Conservation (phyloP, 2,113 vertebrate species). For the Polypterus bichir region DNA sequence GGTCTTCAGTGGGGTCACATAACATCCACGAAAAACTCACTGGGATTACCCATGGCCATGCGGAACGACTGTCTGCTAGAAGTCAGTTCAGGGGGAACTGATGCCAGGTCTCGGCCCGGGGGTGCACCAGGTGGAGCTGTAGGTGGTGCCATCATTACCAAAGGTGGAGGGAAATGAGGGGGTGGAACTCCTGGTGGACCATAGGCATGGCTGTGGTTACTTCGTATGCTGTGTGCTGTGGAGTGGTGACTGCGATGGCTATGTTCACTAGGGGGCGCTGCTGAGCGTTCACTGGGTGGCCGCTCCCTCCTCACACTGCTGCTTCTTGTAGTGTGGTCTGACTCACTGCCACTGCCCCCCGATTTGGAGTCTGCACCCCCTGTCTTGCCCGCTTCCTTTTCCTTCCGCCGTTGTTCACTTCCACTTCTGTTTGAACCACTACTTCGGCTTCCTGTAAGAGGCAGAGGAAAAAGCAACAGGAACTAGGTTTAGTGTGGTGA, state of each 20-base stretch:
- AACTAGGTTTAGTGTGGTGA: too few relatives aligned
- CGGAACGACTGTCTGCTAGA: constrained; percentile 88
- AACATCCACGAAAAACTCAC: constrained; percentile 94
- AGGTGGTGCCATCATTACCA: constrained; percentile 60
- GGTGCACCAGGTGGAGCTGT: constrained; percentile 62
- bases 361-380: constrained; percentile 58
- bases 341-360: constrained; percentile 67
- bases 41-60: constrained; percentile 89
- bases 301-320: constrained; percentile 50
- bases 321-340: constrained; percentile 60
- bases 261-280: constrained; percentile 55
- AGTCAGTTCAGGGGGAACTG: constrained; percentile 87
- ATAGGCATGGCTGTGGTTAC: constrained; percentile 61
- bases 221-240: constrained; percentile 60
- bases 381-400: constrained; percentile 44
- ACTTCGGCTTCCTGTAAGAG: constrained; percentile 67
- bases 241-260: constrained; percentile 76
- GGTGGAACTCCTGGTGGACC: constrained; percentile 56
- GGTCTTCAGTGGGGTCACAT: constrained; percentile 61
- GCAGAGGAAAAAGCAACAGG: constrained; percentile 15
- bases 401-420: constrained; percentile 56
- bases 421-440: constrained; percentile 77
- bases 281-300: constrained; percentile 58
- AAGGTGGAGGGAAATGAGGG: constrained; percentile 64
- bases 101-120: constrained; percentile 67